Percentiles rank a stretch among this genome's conserved stretches.
These are phyloP conservation scores for Adoxophyes honmai DNA, from an alignment of 1,140 invertebrate species.

Conservation along the genomic window DNA sequence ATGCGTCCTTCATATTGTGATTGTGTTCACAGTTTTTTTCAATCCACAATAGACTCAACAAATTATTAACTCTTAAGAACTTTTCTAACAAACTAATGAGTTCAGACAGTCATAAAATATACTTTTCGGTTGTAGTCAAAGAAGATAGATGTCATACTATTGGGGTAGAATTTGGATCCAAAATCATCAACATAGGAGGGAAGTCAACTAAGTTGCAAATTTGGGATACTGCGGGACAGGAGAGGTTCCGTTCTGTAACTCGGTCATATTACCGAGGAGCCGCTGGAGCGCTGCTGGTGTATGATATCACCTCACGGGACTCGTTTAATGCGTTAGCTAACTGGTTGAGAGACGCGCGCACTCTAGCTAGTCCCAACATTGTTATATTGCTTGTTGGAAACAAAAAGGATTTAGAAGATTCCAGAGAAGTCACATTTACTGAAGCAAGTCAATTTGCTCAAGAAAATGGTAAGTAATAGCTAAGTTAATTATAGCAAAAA, in stretches of 20 bases:
- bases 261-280: conserved; percentile 90
- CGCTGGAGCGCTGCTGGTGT: conserved; percentile 88
- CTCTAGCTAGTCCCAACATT: conserved; percentile 91
- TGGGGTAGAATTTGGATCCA: conserved; percentile 91
- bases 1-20: not conserved
- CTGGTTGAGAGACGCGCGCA: conserved; percentile 91
- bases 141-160: conserved; percentile 89
- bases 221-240: conserved; percentile 84
- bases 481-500: too few relatives aligned
- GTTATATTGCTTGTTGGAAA: conserved; percentile 90
- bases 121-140: conserved; percentile 79
- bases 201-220: conserved; percentile 92
- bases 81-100: too few relatives aligned
- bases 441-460: conserved; percentile 90
- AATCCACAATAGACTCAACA: too few relatives aligned
- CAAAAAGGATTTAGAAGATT: conserved; percentile 89
- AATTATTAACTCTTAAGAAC: too few relatives aligned
- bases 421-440: conserved; percentile 87
- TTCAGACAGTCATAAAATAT: too few relatives aligned
- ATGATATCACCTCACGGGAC: conserved; percentile 89
- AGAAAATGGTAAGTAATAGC: conserved; percentile 83
- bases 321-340: conserved; percentile 89
- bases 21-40: not conserved
- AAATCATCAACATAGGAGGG: conserved; percentile 89
- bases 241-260: conserved; percentile 84